phyloP scores from a whole-genome alignment of 2,113 vertebrate genomes.

The Hippocampus mohnikei region DNA sequence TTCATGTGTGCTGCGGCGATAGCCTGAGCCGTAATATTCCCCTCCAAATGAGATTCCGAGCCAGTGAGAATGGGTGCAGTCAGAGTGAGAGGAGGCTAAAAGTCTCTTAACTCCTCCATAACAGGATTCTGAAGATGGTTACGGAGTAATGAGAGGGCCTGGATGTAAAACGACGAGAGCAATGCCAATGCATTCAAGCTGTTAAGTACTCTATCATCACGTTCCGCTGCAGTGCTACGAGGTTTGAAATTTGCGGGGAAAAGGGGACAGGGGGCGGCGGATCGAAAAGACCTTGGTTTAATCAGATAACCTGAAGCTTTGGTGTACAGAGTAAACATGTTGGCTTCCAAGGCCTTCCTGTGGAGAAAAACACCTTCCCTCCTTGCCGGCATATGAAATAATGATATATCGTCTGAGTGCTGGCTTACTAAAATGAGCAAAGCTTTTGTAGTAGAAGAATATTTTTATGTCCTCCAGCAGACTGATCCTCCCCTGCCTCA shows the following conservation, averaged over 20 bases:
- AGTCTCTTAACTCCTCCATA: conserved; percentile 17
- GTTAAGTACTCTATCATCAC: conserved; percentile 51
- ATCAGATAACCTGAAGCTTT: conserved; percentile 37
- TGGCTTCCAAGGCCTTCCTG: conserved; percentile 18
- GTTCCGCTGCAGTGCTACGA: conserved; percentile 35
- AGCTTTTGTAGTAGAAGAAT: conserved; percentile 19
- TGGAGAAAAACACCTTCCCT: conserved; percentile 18
- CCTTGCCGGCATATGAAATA: conserved; percentile 5
- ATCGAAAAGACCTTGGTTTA: conserved; percentile 25
- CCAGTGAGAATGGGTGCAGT: conserved; percentile 21
- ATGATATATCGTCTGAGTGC: conserved; percentile 13
- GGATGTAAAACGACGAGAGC: conserved; percentile 19
- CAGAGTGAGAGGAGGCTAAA: conserved; percentile 8
- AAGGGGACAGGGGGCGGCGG: conserved; percentile 8
- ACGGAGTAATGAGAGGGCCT: conserved; percentile 25
- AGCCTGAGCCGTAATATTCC: conserved; percentile 27
- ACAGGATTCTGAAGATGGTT: conserved; percentile 14
- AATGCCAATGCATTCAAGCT: conserved; percentile 46
- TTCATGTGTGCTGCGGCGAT: conserved; percentile 12
- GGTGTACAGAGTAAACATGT: conserved; percentile 33
- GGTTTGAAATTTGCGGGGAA: conserved; percentile 32
- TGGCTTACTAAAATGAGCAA: conserved; percentile 11
- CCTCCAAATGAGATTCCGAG: conserved; percentile 32
- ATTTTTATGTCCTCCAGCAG: conserved; percentile 26
- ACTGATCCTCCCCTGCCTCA: conserved; percentile 8